Evolutionary conservation across 1,140 invertebrate species (phyloP), one percentile per base, ranked within the genome.

Genomic region (Heliconius congener): DNA sequence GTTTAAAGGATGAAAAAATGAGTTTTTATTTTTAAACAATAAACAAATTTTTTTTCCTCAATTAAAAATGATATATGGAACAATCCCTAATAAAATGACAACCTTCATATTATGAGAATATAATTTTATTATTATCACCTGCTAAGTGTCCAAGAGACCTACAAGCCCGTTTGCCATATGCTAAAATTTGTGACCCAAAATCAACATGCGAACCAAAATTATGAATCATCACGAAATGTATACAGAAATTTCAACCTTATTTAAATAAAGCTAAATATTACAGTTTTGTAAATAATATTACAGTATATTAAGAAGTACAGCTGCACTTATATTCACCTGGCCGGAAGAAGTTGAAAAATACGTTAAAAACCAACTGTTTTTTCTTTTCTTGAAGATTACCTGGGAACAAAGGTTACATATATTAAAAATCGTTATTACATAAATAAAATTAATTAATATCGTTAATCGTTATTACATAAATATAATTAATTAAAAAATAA

Each of bases 131-230:
- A 73, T 52, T 74, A 74, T 50, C 78, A 74, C 60, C 73, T 74
- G 78, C 57, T 75, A 79, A 79, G 37, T 74, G 73, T 71, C 78
- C 57, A 74, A 76, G 50, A 79, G 66, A 72, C 77, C 73, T 79
- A 19, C 72, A 74, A 71, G 66, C n/a, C 23, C 57, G 60, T 74
- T 74, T 66, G n/a, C 70, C 78, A 80, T 80, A 80, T 80, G 78
- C 73, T 76, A 76, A 80, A 80, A 37, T 76, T 79, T 71, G 42
- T 79, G 78, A 79, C 78, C 78, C 73, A 70, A 60, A 23, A 79
- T 66, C 60, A 39, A 74, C 57, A 39, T 42, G 74, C 66, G 19
- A 9, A 18, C 70, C 70, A 79, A 74, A 66, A 66, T 34, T n/a
- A 73, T 50, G 55, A 46, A 55, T 74, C 19, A 73, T 73, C 37